Evolutionary conservation across 2,888 invertebrate genomes (phyloP).

Genomic region (Pyrrhia umbra): DNA sequence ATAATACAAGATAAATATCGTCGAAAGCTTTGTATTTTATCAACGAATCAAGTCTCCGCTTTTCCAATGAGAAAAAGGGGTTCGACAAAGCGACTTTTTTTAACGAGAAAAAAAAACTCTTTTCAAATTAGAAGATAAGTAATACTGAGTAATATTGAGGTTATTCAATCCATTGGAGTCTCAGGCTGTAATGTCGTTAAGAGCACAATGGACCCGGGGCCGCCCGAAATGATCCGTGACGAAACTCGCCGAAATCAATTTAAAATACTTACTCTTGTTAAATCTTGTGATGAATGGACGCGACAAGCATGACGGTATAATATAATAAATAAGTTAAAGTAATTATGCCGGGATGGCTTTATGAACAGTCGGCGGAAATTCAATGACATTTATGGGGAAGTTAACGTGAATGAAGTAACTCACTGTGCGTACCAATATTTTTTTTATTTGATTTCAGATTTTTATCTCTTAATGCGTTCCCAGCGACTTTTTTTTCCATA

Average conservation of each 20-base stretch:
- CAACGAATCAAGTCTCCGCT: slow-evolving; percentile 76
- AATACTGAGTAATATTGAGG: slow-evolving; percentile 75
- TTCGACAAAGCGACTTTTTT: slow-evolving; percentile 74
- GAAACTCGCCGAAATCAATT: slow-evolving; percentile 83
- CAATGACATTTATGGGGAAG: slow-evolving; percentile 30
- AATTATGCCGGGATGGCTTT: slow-evolving; percentile 50
- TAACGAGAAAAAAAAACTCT: slow-evolving; percentile 66
- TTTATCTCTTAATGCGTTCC: neutral
- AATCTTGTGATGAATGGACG: slow-evolving; percentile 75
- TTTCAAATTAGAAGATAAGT: slow-evolving; percentile 75
- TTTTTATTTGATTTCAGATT: slow-evolving; percentile 1
- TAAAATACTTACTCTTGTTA: slow-evolving; percentile 82
- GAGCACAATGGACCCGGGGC: slow-evolving; percentile 75
- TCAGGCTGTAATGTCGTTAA: slow-evolving; percentile 81
- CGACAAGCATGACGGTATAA: slow-evolving; percentile 66
- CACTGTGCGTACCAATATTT: neutral
- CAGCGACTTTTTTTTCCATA: neutral
- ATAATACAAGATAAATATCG: slow-evolving; percentile 75
- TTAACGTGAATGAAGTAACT: slow-evolving; percentile 19
- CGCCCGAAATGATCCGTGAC: slow-evolving; percentile 81
- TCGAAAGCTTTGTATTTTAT: slow-evolving; percentile 74
- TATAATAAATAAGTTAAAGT: slow-evolving; percentile 62
- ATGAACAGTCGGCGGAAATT: slow-evolving; percentile 42
- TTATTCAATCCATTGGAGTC: slow-evolving; percentile 76
- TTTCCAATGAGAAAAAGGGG: slow-evolving; percentile 72